Base-by-base conservation (phyloP, 2,797 vertebrate genomes). In the Peromyscus attwateri region DNA sequence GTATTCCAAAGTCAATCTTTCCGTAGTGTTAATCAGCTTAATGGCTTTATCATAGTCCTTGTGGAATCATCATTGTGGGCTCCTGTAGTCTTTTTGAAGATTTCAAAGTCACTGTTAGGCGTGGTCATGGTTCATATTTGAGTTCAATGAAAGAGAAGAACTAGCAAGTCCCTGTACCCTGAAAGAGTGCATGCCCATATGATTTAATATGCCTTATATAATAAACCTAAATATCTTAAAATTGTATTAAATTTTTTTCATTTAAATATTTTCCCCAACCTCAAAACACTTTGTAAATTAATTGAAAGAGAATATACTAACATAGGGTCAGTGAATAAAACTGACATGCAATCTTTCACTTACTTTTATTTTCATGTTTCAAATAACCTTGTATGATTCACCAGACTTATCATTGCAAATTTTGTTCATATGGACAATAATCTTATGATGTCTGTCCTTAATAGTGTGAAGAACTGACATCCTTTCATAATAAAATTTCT, bases 361-460 rank as follows among this genome's bases (percentile, higher is more conserved):
- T 85, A 68, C 0, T 91, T 75, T 95, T 94, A 94, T 87, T 93
- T 91, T 94, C 19, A 84, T 52, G 68, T 60, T 89, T 31, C 37
- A 89, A 85, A 84, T 23, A 64, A 7, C 6, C 1, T 91, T 66
- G 49, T 81, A 52, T 75, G 93, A 93, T 34, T 94, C 68, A 52
- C 14, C 57, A 62, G 1, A 3, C 29, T 77, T 89, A 46, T 9
- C 7, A 34, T 64, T 71, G 62, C 23, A 62, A 43, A 75, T 12
- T 34, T 64, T 62, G 81, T 23, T 85, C 82, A 75, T 71, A 49
- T 70, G 7, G 5, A 79, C 14, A 60, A 81, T 2, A 91, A 64
- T 75, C 6, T 40, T 8, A 83, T 84, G 23, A 82, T 70, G 25
- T 57, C 8, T 73, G 1, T 89, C 1, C 31, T 85, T 94, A 55